These are phyloP conservation scores for Hippocampus kuda DNA, from an alignment of 2,797 vertebrate genomes.

Conservation along the genomic window DNA sequence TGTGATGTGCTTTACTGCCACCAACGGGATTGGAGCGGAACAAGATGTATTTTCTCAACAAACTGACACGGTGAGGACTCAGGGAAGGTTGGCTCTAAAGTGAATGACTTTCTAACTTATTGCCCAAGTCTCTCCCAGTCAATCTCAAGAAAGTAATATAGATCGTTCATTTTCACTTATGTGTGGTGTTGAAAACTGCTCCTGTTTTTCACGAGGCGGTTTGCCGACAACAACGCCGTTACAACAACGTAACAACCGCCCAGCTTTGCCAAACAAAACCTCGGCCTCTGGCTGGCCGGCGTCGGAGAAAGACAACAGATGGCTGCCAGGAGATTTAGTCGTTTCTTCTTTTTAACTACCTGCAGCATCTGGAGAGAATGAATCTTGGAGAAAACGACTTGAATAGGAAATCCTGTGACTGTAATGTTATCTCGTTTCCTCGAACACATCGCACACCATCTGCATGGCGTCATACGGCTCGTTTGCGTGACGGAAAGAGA, in stretches of 20 bases:
- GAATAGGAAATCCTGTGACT: constrained; percentile 6
- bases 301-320: background rate
- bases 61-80: background rate
- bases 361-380: background rate
- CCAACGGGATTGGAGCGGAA: background rate
- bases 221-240: background rate
- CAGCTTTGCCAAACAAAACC: background rate
- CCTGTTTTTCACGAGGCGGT: background rate
- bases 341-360: constrained; percentile 2
- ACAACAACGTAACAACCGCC: constrained; percentile 1
- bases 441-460: background rate
- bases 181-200: background rate
- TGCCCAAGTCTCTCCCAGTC: background rate
- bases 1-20: background rate
- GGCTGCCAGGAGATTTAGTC: background rate
- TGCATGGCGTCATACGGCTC: background rate
- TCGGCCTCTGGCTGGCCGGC: background rate
- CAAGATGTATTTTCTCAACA: background rate
- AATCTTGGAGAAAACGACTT: constrained; percentile 6
- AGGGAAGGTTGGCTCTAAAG: background rate
- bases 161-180: background rate
- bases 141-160: background rate
- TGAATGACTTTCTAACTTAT: background rate
- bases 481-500: background rate
- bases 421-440: constrained; percentile 4